Base-by-base conservation (phyloP, 2,888 invertebrate species). In the Sylvicola cinctus region DNA sequence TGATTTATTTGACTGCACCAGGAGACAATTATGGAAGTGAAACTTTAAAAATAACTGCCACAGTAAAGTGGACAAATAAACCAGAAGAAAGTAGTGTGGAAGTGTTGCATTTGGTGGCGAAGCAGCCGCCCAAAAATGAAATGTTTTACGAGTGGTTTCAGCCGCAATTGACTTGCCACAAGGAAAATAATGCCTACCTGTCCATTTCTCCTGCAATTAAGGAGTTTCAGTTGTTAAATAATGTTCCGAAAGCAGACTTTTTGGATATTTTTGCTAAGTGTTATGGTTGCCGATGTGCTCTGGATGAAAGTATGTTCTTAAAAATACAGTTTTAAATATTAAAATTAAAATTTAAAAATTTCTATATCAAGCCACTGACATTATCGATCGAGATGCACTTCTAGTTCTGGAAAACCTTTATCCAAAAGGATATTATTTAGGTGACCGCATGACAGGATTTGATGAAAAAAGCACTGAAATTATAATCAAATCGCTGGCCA, bases 21-120 rank as follows among this genome's bases (percentile, higher is more conserved):
- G 70, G 70, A 1, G 70, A 71, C 43, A 70, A 71, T 45, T 71
- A 70, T 45, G 70, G 70, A 3, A 70, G 70, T 42, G 53, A 65
- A 1, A 69, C 71, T 52, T 43, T 69, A 1, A 55, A 58, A 2
- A 43, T 58, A 3, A 42, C 42, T 16, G 50, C 60, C 1, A 52
- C 48, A 37, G 42, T 63, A 8, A 47, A 48, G 38, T 46, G n/a
- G n/a, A n/a, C n/a, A n/a, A n/a, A n/a, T n/a, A n/a, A n/a, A n/a
- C n/a, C n/a, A n/a, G n/a, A n/a, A n/a, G n/a, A n/a, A n/a, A n/a
- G n/a, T n/a, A n/a, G n/a, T n/a, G n/a, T n/a, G n/a, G n/a, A n/a
- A n/a, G n/a, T n/a, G n/a, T n/a, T n/a, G n/a, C n/a, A n/a, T n/a
- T 41, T 70, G 8, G 63, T 70, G 2, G 70, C 66, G 0, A 71